Evolutionary conservation across 2,888 invertebrate genomes (phyloP), one percentile per base, ranked within the genome.

Genomic region (Polydrusus tereticollis): DNA sequence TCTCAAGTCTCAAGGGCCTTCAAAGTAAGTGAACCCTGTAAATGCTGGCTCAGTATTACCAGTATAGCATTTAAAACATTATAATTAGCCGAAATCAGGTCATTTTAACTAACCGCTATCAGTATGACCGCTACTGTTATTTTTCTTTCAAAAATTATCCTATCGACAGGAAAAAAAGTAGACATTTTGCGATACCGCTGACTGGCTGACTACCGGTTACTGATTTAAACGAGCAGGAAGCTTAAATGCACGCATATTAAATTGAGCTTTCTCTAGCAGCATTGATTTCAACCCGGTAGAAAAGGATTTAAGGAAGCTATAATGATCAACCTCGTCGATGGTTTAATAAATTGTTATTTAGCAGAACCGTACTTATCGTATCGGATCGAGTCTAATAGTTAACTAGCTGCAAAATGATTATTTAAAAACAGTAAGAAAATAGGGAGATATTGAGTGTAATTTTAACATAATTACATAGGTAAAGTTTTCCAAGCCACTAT

Each of bases 291-390:
- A 62, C 62, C 62, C 47, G 62, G 62, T 62, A 62, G 60, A 60
- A 60, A 43, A 26, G 45, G 60, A 45, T 60, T 60, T 60, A 45
- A 60, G 47, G 62, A 62, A 62, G 62, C 62, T 62, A 33, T 69
- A 69, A 69, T 59, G 68, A 69, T 69, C 68, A 69, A 43, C 68
- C 68, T 69, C 68, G 68, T 16, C 55, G 68, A 62, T 69, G 68
- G 36, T 69, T 52, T 62, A 52, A 18, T 62, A 45, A 45, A 45
- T 62, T 62, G 47, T 62, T 45, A 21, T 26, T 26, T 33, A 23
- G 47, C 47, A 62, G 45, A 16, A 23, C 33, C 62, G 62, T 21
- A 47, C 29, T 33, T 29, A 21, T 41, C 5, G 33, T 21, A 55
- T 4, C 36, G 16, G 1, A n/a, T n/a, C n/a, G n/a, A n/a, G n/a